Percentiles rank a stretch among this genome's conserved stretches.
phyloP scores from a whole-genome alignment of 1,140 invertebrate genomes.

The Camponotus floridanus region DNA sequence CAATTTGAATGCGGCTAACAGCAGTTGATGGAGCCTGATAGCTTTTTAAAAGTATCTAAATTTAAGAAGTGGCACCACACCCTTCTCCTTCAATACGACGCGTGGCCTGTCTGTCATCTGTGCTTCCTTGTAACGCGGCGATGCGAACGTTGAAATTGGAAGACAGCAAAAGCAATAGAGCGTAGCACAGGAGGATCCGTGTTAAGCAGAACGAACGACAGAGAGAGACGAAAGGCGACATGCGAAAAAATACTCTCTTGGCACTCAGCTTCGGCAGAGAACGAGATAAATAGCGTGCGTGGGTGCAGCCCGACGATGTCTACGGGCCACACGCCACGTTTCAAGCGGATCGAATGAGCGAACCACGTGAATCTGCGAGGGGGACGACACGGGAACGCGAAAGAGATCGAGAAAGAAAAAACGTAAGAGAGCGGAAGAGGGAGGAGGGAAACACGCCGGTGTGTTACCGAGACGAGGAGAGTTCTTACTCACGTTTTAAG shows the following conservation, averaged over 20 bases:
- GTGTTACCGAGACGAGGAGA: constrained; percentile 49
- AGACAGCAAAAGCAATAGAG: constrained; percentile 20
- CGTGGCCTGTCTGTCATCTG: constrained; percentile 44
- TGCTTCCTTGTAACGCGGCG: constrained; percentile 60
- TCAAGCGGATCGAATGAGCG: constrained; percentile 65
- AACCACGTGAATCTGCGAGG: constrained; percentile 37
- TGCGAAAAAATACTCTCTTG: constrained; percentile 75
- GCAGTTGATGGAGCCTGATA: constrained; percentile 29
- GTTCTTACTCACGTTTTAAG: constrained; percentile 59
- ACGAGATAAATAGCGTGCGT: constrained; percentile 75
- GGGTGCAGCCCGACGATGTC: constrained; percentile 75
- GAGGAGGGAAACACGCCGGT: constrained; percentile 25
- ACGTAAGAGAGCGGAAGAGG: constrained; percentile 12
- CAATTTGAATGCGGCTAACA: neutral
- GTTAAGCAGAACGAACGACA: constrained; percentile 49
- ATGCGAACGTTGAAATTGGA: constrained; percentile 41
- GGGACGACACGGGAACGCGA: constrained; percentile 22
- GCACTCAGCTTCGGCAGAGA: constrained; percentile 75
- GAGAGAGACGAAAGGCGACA: constrained; percentile 39
- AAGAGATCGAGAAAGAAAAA: constrained; percentile 6
- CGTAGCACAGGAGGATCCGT: constrained; percentile 1
- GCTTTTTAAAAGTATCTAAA: constrained; percentile 69
- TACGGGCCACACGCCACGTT: constrained; percentile 76
- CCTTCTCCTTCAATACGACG: constrained; percentile 65
- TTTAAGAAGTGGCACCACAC: constrained; percentile 69